Evolutionary conservation across 37 sponge, comb jelly and placozoan species (phyloP).

Genomic region (Chondrosia reniformis): DNA sequence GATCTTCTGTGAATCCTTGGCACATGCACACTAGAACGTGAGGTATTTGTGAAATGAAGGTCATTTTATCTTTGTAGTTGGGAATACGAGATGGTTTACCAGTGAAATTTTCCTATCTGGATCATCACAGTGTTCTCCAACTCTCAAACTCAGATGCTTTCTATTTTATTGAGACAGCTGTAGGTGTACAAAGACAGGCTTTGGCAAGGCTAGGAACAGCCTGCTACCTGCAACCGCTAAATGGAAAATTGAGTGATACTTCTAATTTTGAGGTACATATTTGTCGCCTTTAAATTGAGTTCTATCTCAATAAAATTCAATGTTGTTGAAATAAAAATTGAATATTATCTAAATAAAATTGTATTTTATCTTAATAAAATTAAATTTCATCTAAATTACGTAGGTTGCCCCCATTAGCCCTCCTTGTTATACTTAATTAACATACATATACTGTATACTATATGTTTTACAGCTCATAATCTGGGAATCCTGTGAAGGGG

Average conservation of each 20-base stretch:
- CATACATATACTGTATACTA: not conserved
- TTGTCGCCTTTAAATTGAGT: not conserved
- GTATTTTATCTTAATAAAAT: no score
- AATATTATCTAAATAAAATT: not conserved
- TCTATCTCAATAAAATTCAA: not conserved
- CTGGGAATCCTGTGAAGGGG: slow-evolving; percentile 62
- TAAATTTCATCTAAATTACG: no score
- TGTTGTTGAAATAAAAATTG: no score
- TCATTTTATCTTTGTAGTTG: slow-evolving; percentile 37
- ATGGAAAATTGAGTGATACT: slow-evolving; percentile 68
- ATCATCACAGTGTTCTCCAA: slow-evolving; percentile 43
- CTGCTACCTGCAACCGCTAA: slow-evolving; percentile 79
- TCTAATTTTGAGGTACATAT: slow-evolving; percentile 67
- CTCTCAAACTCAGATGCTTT: slow-evolving; percentile 64
- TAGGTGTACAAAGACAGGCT: slow-evolving; percentile 75
- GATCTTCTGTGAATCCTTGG: no score
- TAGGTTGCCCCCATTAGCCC: no score
- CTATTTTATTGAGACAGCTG: slow-evolving; percentile 80
- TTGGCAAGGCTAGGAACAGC: slow-evolving; percentile 65
- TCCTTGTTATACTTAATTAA: no score
- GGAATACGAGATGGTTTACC: slow-evolving; percentile 60
- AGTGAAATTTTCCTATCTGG: slow-evolving; percentile 54
- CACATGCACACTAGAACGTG: no score
- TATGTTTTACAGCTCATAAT: slow-evolving; percentile 51
- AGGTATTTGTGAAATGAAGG: no score